A percentile compares a stretch with the other conserved stretches of the same genome.
These are phyloP conservation scores for Platycnemis pennipes DNA, from an alignment of 2,888 invertebrate genomes.

Conservation along the genomic window DNA sequence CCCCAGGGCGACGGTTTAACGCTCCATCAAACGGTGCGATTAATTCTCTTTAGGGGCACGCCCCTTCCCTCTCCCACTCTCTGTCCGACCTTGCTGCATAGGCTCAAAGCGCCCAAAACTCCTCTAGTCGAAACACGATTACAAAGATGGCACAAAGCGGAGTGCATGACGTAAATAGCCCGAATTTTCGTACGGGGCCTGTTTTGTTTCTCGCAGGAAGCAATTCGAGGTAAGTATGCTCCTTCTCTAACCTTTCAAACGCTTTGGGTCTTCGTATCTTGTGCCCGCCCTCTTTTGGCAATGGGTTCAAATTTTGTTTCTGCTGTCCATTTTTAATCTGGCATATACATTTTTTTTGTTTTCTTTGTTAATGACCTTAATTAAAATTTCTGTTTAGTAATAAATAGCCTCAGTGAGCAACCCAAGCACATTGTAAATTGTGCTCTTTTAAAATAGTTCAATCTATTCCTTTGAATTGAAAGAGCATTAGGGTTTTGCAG, in stretches of 20 bases:
- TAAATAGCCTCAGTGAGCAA: no score
- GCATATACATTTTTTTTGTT: no score
- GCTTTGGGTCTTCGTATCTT: background rate
- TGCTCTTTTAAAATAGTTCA: no score
- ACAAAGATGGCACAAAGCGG: background rate
- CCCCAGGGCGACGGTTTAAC: slow-evolving; percentile 1
- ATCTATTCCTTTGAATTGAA: no score
- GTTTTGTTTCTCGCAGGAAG: slow-evolving; percentile 1
- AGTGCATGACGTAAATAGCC: background rate
- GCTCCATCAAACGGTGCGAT: slow-evolving; percentile 45
- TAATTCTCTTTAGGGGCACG: background rate
- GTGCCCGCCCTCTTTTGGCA: no score
- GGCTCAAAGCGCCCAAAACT: background rate
- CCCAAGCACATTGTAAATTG: no score
- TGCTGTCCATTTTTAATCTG: no score
- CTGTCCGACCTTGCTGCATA: background rate
- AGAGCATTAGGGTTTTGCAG: no score
- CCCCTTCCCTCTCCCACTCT: background rate
- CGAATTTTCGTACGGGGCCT: background rate
- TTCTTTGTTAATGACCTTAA: no score
- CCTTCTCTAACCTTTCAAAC: background rate
- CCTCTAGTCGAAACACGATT: background rate
- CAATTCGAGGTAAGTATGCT: background rate
- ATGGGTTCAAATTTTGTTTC: no score
- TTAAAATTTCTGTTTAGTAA: no score